Conservation (phyloP, 1,140 invertebrate genomes). For the Drosophila teissieri region DNA sequence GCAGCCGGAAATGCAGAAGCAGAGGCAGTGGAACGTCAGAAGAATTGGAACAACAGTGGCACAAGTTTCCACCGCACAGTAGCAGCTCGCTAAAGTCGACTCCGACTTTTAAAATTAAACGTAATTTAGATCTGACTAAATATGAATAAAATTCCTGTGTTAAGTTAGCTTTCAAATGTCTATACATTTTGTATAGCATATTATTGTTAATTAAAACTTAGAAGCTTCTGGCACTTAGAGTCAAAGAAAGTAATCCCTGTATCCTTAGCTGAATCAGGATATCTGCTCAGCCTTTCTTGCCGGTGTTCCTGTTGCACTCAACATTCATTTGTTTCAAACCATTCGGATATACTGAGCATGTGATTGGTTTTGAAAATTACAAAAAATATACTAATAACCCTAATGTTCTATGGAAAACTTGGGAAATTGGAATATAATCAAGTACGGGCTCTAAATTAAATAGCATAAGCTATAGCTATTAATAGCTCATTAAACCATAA, state of each 20-base stretch:
- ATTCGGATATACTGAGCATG: slow-evolving; percentile 31
- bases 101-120: neutral
- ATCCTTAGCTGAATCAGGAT: slow-evolving; percentile 3
- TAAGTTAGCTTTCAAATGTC: no score
- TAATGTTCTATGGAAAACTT: no score
- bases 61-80: neutral
- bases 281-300: slow-evolving; percentile 11
- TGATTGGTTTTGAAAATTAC: neutral
- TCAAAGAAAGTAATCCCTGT: slow-evolving; percentile 1
- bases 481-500: no score
- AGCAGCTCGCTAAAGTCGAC: neutral
- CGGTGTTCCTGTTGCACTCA: slow-evolving; percentile 32
- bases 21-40: slow-evolving; percentile 25
- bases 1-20: slow-evolving; percentile 46
- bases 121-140: no score
- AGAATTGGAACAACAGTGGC: slow-evolving; percentile 13
- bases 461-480: no score
- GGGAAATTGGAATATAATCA: no score
- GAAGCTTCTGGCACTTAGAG: no score
- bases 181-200: no score
- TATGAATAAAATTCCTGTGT: no score
- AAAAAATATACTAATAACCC: no score
- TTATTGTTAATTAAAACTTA: no score
- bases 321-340: slow-evolving; percentile 68
- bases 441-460: no score